phyloP scores from a whole-genome alignment of 1,140 invertebrate genomes.

The Bemisia tabaci region DNA sequence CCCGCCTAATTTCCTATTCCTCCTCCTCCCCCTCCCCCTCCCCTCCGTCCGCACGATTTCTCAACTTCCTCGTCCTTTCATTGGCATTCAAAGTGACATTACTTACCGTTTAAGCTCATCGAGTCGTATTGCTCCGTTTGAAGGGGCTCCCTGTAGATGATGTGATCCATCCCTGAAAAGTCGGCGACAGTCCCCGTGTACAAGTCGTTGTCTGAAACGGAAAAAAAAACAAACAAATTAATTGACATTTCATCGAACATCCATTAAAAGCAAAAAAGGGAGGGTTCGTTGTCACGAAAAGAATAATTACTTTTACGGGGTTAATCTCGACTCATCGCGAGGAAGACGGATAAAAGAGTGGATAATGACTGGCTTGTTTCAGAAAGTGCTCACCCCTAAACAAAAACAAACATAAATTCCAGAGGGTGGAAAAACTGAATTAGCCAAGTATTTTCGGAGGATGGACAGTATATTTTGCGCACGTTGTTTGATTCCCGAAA shows the following conservation, averaged over 20 bases:
- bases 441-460: no score
- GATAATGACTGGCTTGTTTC: no score
- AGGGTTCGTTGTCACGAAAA: background rate
- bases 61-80: background rate
- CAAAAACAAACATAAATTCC: no score
- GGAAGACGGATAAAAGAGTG: no score
- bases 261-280: background rate
- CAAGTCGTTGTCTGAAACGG: constrained; percentile 59
- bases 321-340: no score
- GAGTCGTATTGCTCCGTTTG: constrained; percentile 72
- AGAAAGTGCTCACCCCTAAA: no score
- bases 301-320: no score
- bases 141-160: constrained; percentile 76
- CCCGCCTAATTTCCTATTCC: background rate
- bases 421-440: no score
- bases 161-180: constrained; percentile 78
- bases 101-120: constrained; percentile 55
- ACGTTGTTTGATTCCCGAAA: no score
- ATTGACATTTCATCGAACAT: background rate
- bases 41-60: background rate
- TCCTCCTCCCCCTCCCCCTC: background rate
- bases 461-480: no score
- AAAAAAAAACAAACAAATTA: constrained; percentile 8
- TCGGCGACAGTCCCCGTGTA: constrained; percentile 92
- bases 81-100: constrained; percentile 2